Evolutionary conservation across 1,140 invertebrate genomes (phyloP), one percentile per base, ranked within the genome.

Genomic region (Phocides pigmalion): DNA sequence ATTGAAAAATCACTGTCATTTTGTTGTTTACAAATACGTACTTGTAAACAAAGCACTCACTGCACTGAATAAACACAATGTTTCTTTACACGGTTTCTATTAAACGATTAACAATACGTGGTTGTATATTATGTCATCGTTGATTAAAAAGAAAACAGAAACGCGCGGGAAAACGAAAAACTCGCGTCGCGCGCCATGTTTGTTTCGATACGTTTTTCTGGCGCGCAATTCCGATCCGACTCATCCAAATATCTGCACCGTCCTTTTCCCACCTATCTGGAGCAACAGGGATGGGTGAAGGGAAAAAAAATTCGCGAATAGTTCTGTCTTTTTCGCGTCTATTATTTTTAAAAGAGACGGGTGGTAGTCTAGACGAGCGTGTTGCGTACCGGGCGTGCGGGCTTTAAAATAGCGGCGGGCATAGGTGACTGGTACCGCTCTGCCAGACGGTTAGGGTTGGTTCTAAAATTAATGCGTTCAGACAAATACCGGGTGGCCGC

Each of bases 371-470:
- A 64, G 47, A 50, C 69, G 66, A 59, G 19, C 59, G 66, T 63
- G 66, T 70, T 32, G 62, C 64, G 69, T 20, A 64, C 62, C 39
- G 37, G 50, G 35, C 68, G 64, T 39, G n/a, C 68, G 47, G 68
- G 66, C 63, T 76, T 82, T 74, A 79, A 89, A 89, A 87, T 89
- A 89, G 83, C 82, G 70, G 64, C n/a, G 37, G 28, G 56, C 42
- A 37, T 47, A 59, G 42, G 76, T 82, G 80, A 84, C 85, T 83
- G 76, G 70, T 76, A 70, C 47, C 50, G 66, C 68, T 68, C 68
- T 72, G 77, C 74, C 82, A 82, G 82, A 81, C 77, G 47, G 72
- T 82, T 76, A 73, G 70, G 79, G 75, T 75, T 74, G 71, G 66
- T 64, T 74, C 74, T 77, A 80, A 81, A 79, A 76, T 81, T 71